Evolutionary conservation across 2,797 vertebrate species (phyloP).

Genomic region (Rhinogobio ventralis): DNA sequence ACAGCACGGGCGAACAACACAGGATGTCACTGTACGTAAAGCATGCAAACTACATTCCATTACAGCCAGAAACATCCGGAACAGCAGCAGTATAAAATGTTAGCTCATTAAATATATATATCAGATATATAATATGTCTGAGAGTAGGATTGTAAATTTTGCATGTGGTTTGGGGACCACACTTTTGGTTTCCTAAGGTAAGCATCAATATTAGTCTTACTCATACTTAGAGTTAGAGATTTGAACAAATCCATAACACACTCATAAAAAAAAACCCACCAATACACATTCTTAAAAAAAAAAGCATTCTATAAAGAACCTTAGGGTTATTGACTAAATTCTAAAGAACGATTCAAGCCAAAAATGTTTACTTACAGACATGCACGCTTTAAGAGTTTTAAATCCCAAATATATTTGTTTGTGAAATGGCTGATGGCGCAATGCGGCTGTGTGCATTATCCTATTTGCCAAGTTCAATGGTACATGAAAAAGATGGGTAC

Average conservation of each 20-base stretch:
- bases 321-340: neutral
- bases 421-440: too few relatives aligned
- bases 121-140: neutral
- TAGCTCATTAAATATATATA: neutral
- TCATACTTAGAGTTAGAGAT: too few relatives aligned
- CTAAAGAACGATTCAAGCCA: neutral
- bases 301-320: too few relatives aligned
- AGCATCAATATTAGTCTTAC: neutral
- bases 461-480: too few relatives aligned
- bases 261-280: neutral
- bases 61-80: constrained; percentile 3
- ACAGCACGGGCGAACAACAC: neutral
- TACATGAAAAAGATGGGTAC: too few relatives aligned
- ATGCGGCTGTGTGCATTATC: too few relatives aligned
- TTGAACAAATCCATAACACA: neutral
- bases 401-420: too few relatives aligned
- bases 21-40: neutral
- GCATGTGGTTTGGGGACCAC: neutral
- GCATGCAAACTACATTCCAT: constrained; percentile 6
- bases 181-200: neutral
- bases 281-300: neutral
- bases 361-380: neutral
- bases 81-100: neutral
- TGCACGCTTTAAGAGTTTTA: neutral
- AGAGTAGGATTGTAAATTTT: neutral